Conservation (phyloP, 2,113 vertebrate genomes). For the Callospermophilus lateralis region DNA sequence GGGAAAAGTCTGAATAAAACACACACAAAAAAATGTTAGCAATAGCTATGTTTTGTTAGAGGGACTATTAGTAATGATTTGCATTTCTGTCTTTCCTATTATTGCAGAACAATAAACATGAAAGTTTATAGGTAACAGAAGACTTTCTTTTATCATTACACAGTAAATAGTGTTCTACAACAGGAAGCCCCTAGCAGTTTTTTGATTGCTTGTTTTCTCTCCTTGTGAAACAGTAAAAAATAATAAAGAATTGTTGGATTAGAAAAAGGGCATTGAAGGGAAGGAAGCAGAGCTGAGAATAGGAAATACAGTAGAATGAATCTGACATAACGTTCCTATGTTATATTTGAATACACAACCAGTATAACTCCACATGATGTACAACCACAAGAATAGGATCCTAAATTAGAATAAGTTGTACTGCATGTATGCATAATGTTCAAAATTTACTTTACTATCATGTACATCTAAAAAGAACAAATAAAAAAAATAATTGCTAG, state of each 20-base stretch:
- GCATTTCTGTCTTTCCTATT: background rate
- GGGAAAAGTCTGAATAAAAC: background rate
- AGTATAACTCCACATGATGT: no score
- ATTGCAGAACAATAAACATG: background rate
- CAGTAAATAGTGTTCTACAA: background rate
- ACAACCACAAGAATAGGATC: no score
- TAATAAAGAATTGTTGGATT: background rate
- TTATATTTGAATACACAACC: no score
- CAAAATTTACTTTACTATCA: no score
- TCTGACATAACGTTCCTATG: no score
- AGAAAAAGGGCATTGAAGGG: no score
- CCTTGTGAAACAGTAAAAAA: background rate
- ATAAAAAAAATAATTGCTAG: background rate
- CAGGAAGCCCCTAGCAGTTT: background rate
- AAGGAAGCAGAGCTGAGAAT: no score
- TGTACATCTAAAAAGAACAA: no score
- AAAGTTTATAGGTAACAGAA: background rate
- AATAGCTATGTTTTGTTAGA: background rate
- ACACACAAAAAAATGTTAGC: background rate
- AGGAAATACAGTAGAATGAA: no score
- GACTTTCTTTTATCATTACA: background rate
- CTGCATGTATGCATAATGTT: no score
- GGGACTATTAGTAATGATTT: background rate
- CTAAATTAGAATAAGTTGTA: no score
- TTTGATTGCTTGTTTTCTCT: background rate